phyloP scores from a whole-genome alignment of 2,888 invertebrate genomes.

The Polia nebulosa region DNA sequence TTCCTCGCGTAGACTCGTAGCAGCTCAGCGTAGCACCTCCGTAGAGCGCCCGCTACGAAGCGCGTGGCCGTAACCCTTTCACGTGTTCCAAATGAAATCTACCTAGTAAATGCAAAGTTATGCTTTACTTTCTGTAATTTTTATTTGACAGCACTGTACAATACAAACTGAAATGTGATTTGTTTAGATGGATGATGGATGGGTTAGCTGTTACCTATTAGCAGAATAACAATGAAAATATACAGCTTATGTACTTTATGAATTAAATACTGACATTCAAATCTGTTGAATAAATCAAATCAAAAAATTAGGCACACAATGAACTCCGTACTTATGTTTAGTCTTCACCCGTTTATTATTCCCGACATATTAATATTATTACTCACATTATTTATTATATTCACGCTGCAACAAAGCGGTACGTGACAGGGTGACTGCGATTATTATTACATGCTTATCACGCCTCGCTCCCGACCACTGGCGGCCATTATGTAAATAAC shows the following conservation, averaged over 20 bases:
- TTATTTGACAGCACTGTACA: no score
- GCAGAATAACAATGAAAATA: constrained; percentile 19
- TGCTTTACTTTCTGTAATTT: not conserved
- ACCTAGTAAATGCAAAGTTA: no score
- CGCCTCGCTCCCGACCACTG: constrained; percentile 61
- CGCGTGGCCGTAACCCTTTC: constrained; percentile 14
- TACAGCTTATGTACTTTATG: constrained; percentile 23
- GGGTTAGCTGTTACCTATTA: not conserved
- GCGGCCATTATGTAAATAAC: constrained; percentile 75
- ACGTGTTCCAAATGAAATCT: not conserved
- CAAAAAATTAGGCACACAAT: constrained; percentile 34
- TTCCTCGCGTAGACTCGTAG: constrained; percentile 26
- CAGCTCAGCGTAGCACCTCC: constrained; percentile 62
- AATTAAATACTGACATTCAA: constrained; percentile 29
- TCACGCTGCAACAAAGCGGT: constrained; percentile 61
- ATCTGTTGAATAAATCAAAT: constrained; percentile 26
- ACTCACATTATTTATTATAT: constrained; percentile 39
- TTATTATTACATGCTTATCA: constrained; percentile 70
- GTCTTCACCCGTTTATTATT: constrained; percentile 43
- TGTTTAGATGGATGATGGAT: not conserved
- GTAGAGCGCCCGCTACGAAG: constrained; percentile 65
- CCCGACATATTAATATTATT: constrained; percentile 48
- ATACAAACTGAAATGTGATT: not conserved
- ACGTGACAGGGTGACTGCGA: constrained; percentile 48
- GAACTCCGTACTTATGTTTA: constrained; percentile 10